Evolutionary conservation across 1,140 invertebrate species (phyloP).

Genomic region (Megalopta genalis): DNA sequence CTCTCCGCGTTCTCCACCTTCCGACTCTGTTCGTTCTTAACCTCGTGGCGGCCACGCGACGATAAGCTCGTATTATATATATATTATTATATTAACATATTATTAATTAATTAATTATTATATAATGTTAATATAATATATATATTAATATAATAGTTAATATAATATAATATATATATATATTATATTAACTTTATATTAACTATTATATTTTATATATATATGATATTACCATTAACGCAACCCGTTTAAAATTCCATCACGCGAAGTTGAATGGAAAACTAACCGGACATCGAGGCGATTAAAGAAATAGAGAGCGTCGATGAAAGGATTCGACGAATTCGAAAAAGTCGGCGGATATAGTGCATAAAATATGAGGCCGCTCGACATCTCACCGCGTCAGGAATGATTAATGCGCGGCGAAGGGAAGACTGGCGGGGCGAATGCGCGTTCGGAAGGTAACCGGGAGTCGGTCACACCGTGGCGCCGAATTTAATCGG

Average conservation of each 20-base stretch:
- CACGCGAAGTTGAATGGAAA: neutral
- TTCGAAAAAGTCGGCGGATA: conserved; percentile 19
- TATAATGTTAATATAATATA: no score
- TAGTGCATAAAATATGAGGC: conserved; percentile 23
- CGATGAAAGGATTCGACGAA: neutral
- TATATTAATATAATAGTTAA: no score
- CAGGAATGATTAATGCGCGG: conserved; percentile 23
- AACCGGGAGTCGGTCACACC: no score
- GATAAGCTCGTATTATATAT: neutral
- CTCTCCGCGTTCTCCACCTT: neutral
- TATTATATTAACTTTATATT: no score
- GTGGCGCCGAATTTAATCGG: neutral
- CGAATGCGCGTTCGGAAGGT: no score
- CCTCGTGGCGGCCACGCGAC: neutral
- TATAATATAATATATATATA: no score
- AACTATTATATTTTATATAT: no score
- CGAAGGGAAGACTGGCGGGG: neutral
- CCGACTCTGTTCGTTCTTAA: neutral
- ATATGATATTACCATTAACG: conserved; percentile 18
- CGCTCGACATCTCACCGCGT: conserved; percentile 1
- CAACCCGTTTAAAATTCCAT: neutral
- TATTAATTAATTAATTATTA: no score
- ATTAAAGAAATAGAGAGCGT: neutral
- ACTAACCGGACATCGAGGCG: neutral
- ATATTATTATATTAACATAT: no score